phyloP scores from a whole-genome alignment of 2,888 invertebrate genomes.

The Lydus trimaculatus region DNA sequence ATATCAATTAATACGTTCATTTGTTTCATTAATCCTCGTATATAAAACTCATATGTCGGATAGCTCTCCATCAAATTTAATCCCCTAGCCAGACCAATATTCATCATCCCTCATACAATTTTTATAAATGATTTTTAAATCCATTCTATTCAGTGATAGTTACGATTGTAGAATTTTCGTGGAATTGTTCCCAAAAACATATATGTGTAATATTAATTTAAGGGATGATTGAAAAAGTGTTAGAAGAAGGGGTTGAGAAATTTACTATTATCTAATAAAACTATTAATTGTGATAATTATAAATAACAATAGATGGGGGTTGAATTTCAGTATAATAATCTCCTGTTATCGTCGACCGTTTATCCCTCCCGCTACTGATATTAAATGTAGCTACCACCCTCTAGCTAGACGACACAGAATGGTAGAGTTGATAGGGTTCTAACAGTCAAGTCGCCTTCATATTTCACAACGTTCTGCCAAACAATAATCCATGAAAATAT shows the following conservation, averaged over 20 bases:
- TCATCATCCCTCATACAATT: constrained; percentile 3
- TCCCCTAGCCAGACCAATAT: constrained; percentile 16
- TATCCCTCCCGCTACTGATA: background rate
- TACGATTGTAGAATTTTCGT: background rate
- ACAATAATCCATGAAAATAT: constrained; percentile 6
- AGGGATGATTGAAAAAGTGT: background rate
- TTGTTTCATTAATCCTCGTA: constrained; percentile 3
- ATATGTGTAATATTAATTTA: background rate
- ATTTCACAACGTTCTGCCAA: background rate
- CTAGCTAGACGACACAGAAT: background rate
- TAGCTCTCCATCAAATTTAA: constrained; percentile 16
- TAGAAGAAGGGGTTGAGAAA: background rate
- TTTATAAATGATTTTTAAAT: constrained; percentile 18
- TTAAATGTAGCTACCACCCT: constrained; percentile 1
- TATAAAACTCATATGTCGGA: constrained; percentile 9
- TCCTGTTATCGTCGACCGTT: background rate
- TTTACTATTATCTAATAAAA: background rate
- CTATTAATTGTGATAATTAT: background rate
- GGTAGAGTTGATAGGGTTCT: constrained; percentile 8
- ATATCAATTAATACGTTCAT: constrained; percentile 15
- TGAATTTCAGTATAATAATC: constrained; percentile 1
- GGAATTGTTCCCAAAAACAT: background rate
- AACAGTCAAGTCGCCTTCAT: background rate
- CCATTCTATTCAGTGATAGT: background rate
- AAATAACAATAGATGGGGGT: background rate